Base-by-base conservation (phyloP, 1,140 invertebrate species). In the Philaenus spumarius region DNA sequence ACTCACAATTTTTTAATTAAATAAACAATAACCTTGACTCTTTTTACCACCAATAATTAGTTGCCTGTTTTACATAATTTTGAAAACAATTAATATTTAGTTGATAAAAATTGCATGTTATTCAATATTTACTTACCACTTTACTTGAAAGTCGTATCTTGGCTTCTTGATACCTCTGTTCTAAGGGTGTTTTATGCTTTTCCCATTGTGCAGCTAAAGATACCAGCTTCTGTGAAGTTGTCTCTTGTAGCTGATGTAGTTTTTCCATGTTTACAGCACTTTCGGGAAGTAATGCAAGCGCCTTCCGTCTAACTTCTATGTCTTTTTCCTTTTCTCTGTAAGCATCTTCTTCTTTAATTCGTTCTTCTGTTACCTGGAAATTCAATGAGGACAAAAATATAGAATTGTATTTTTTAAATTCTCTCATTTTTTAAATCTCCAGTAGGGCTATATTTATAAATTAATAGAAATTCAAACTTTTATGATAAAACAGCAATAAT, bases 121-220 rank as follows among this genome's bases (percentile, higher is more conserved):
- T n/a, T n/a, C n/a, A 50, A 15, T 20, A 37, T 23, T 58, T 11
- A 76, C 74, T 75, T 71, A 83, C 80, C 69, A 78, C 73, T 72
- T 79, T 77, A 42, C 76, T 75, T n/a, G 77, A 78, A 67, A 76
- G 77, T 22, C 79, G 75, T 64, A 79, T 76, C 67, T 79, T 78
- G 45, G 83, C 74, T 54, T 75, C 69, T 34, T 80, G 66, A 68
- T 82, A 85, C 62, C 84, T 75, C 59, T 82, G 71, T 54, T 87
- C 76, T 12, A 89, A 71, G 14, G 84, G 82, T 37, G 73, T 73
- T 63, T 84, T 74, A 59, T 84, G 81, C 60, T 81, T 77, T 59
- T 87, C 82, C 87, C 87, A 90, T 63, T 87, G 81, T 48, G 75
- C 78, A 2, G 80, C 80, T 59, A 88, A 72, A 61, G 72, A 77